Base-by-base conservation (phyloP, 2,113 vertebrate species). In the Coregonus clupeaformis region DNA sequence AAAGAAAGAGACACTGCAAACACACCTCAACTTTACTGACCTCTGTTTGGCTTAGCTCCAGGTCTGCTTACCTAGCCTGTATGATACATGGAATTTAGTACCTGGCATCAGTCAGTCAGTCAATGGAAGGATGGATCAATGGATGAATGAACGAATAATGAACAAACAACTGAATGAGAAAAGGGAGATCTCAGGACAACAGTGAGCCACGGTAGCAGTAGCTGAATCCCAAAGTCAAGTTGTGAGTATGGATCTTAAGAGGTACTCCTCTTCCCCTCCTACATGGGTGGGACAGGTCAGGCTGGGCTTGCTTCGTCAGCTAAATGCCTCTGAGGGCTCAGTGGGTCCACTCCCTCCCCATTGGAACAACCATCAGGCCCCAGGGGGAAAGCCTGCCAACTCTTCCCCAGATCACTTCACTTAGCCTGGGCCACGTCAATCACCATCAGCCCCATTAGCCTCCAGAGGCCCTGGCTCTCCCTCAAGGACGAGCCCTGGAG, bases 371-470 rank as follows among this genome's bases (percentile, higher is more conserved):
- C 65, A 59, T 59, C 62, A 59, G 32, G 68, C 32, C 67, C 16
- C 64, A 66, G 29, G 60, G 36, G 60, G 68, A 63, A 69, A 65
- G 36, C 63, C 49, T 80, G 79, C 85, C 82, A 84, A 82, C 76
- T 78, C 67, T 71, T 75, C 81, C 77, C 74, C 72, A 76, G 72
- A 81, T 83, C 71, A 83, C 83, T 83, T 78, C 79, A 77, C 77
- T 81, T 77, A 71, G 77, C 77, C 29, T 47, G 69, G 81, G 75
- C 69, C 74, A 73, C 52, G 77, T 82, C 82, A 80, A 42, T 76
- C 70, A 45, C 29, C 29, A 25, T 27, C 29, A 9, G 71, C 30
- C 16, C 73, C 72, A 32, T 76, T 76, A 75, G 70, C 76, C 79
- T 71, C 75, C 27, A 49, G 68, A 64, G 67, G 45, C 70, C 16